Conservation (phyloP, 2,113 vertebrate genomes). For the Delphinus delphis region DNA sequence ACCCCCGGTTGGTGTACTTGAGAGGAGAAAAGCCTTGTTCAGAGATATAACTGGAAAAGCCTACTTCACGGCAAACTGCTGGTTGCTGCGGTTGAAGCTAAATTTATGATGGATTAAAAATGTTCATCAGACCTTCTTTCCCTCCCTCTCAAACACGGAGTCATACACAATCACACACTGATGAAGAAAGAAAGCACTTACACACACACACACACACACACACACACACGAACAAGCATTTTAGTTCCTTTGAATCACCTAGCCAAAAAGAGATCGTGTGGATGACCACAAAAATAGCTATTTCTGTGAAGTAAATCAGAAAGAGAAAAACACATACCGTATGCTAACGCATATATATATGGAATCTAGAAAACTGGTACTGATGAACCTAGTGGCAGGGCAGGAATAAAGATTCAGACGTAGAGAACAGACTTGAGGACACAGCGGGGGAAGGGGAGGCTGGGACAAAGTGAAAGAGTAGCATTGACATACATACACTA, state of each 20-base stretch:
- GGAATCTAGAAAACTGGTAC: too few species aligned
- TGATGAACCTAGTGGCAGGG: too few species aligned
- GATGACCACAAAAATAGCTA: background rate
- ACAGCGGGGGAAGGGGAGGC: too few species aligned
- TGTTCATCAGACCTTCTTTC: background rate
- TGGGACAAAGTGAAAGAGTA: too few species aligned
- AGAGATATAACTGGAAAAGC: background rate
- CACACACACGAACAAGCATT: background rate
- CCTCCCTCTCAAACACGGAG: background rate
- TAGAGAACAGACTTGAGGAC: too few species aligned
- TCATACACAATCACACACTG: background rate
- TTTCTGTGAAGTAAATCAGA: background rate
- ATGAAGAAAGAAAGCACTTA: slow-evolving; percentile 13
- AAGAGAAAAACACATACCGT: too few species aligned
- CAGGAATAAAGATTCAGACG: too few species aligned
- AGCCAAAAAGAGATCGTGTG: background rate
- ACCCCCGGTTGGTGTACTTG: background rate
- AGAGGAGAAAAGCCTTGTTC: background rate
- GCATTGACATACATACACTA: too few species aligned
- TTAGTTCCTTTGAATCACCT: background rate
- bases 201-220: background rate
- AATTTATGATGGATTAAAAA: slow-evolving; percentile 32
- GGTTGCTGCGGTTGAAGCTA: background rate
- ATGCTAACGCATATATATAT: too few species aligned
- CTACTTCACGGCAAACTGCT: slow-evolving; percentile 13